Evolutionary conservation across 1,140 invertebrate species (phyloP).

Genomic region (Hycleus cichorii): DNA sequence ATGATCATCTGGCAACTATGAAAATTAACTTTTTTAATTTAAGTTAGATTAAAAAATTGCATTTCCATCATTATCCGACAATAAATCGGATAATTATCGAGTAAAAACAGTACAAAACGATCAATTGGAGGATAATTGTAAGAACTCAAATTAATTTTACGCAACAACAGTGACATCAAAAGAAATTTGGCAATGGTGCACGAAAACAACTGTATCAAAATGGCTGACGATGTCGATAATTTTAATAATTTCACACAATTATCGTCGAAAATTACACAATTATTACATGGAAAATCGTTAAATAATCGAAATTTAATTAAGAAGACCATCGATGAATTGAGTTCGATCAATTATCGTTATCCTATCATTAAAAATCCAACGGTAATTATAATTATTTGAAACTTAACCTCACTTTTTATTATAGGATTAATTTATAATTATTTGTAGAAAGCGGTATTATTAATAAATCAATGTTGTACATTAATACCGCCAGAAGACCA

Average conservation of each 20-base stretch:
- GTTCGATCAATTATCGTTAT: conserved; percentile 40
- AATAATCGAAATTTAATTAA: conserved; percentile 40
- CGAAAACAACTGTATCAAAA: background rate
- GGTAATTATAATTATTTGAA: conserved; percentile 31
- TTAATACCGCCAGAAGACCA: conserved; percentile 39
- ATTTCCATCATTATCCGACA: too few species aligned
- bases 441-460: conserved; percentile 40
- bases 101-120: too few species aligned
- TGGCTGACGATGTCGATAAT: conserved; percentile 15
- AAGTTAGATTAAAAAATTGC: too few species aligned
- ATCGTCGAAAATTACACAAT: conserved; percentile 37
- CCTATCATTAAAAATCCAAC: conserved; percentile 35
- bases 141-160: too few species aligned
- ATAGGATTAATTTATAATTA: background rate
- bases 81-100: too few species aligned
- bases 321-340: conserved; percentile 40
- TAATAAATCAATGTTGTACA: conserved; percentile 43
- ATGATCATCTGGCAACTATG: too few species aligned
- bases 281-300: conserved; percentile 34
- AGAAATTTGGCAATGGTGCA: too few species aligned
- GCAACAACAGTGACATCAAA: too few species aligned
- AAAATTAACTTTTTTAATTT: too few species aligned
- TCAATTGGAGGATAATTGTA: too few species aligned
- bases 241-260: conserved; percentile 32
- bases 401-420: conserved; percentile 15